Evolutionary conservation across 2,113 vertebrate genomes (phyloP).

Genomic region (Hippocampus mohnikei): DNA sequence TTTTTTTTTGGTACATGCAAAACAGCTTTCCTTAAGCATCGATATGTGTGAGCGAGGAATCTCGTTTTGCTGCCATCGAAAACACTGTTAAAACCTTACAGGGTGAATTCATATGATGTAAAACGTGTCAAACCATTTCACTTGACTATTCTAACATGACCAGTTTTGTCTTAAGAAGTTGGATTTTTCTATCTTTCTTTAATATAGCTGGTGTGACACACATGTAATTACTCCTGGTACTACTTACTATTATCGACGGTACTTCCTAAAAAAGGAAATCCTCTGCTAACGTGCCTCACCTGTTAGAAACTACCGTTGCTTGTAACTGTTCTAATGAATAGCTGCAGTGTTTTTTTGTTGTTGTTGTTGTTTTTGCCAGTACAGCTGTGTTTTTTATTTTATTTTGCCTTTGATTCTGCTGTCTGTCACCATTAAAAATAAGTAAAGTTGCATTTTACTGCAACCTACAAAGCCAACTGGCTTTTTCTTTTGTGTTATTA

Average conservation of each 20-base stretch:
- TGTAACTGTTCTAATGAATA: not conserved
- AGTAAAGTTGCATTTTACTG: slow-evolving; percentile 17
- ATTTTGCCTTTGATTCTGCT: slow-evolving; percentile 28
- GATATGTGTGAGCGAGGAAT: not conserved
- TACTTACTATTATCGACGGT: slow-evolving; percentile 8
- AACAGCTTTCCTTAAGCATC: not conserved
- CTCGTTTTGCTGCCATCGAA: not conserved
- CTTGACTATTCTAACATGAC: not conserved
- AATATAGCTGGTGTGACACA: slow-evolving; percentile 32
- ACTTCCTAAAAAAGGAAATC: slow-evolving; percentile 21
- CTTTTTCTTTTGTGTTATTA: not conserved
- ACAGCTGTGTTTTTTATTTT: slow-evolving; percentile 16
- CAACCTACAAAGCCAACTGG: slow-evolving; percentile 6
- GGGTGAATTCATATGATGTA: not conserved
- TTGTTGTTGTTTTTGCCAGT: slow-evolving; percentile 23
- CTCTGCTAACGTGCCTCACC: slow-evolving; percentile 1
- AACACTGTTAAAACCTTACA: not conserved
- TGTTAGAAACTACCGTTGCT: slow-evolving; percentile 18
- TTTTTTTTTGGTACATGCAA: not conserved
- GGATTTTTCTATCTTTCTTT: not conserved
- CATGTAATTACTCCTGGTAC: slow-evolving; percentile 38
- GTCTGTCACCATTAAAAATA: slow-evolving; percentile 54
- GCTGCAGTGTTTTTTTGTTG: slow-evolving; percentile 4
- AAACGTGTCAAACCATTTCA: not conserved
- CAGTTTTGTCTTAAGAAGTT: not conserved